Conservation (phyloP, 2,113 vertebrate genomes). For the Poecile atricapillus region DNA sequence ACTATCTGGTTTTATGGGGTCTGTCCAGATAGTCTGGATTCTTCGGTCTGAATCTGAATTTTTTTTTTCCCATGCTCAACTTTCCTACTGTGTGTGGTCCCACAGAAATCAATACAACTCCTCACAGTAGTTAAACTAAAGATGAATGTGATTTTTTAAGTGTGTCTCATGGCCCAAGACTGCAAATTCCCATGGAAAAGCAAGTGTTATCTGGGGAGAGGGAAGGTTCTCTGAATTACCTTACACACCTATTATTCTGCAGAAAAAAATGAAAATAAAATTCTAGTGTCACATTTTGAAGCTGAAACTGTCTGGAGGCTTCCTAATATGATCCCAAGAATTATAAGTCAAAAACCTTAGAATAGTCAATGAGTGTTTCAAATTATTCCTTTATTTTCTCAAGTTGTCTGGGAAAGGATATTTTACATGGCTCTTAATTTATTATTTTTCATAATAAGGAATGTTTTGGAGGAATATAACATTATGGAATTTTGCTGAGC, state of each 20-base stretch:
- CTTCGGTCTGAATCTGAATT: background rate
- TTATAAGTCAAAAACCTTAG: background rate
- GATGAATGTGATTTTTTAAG: background rate
- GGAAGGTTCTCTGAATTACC: background rate
- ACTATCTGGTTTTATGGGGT: slow-evolving; percentile 18
- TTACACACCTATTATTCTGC: background rate
- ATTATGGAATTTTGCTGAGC: slow-evolving; percentile 6
- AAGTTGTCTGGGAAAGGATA: background rate
- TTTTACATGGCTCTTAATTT: slow-evolving; percentile 42
- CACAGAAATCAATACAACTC: background rate
- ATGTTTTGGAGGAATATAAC: slow-evolving; percentile 3
- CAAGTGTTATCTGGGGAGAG: background rate
- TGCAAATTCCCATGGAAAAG: background rate
- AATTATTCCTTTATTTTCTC: slow-evolving; percentile 34
- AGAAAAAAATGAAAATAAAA: background rate
- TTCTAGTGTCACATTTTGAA: background rate
- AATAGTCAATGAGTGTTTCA: background rate
- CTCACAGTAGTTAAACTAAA: background rate
- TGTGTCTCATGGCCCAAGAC: background rate
- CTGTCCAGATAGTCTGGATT: slow-evolving; percentile 19
- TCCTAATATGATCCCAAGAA: background rate
- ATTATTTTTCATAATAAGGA: slow-evolving; percentile 55
- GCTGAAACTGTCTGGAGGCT: background rate
- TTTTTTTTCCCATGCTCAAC: background rate
- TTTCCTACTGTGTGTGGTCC: slow-evolving; percentile 43